These are phyloP conservation scores for Pomatostomus ruficeps DNA, from an alignment of 2,113 vertebrate genomes.

Conservation along the genomic window DNA sequence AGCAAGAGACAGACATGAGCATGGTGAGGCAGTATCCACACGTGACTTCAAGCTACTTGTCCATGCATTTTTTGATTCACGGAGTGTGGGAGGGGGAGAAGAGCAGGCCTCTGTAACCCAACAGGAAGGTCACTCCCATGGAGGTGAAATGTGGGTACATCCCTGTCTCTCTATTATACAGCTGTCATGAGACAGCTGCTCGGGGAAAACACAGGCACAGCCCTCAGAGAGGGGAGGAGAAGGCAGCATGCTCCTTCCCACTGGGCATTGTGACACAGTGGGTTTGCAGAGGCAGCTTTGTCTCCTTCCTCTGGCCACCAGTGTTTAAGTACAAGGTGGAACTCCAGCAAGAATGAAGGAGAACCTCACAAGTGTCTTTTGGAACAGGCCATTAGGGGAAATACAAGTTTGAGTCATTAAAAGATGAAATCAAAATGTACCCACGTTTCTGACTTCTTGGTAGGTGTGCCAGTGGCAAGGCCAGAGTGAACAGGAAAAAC, in stretches of 20 bases:
- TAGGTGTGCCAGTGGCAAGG: not conserved
- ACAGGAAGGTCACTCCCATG: not conserved
- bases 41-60: rapidly evolving
- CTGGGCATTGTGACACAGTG: not conserved
- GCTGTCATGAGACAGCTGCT: not conserved
- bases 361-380: not conserved
- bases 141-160: not conserved
- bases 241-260: not conserved
- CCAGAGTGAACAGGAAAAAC: not conserved
- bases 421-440: not conserved
- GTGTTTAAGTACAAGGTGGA: not conserved
- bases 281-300: not conserved
- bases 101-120: not conserved
- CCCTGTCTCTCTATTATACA: not conserved
- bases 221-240: not conserved
- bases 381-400: not conserved
- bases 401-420: not conserved
- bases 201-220: not conserved
- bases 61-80: not conserved
- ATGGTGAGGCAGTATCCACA: not conserved
- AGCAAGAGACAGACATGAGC: not conserved
- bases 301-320: not conserved
- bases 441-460: not conserved
- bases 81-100: not conserved
- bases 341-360: not conserved